phyloP scores from a whole-genome alignment of 2,888 invertebrate genomes.

The Eupithecia tripunctaria region DNA sequence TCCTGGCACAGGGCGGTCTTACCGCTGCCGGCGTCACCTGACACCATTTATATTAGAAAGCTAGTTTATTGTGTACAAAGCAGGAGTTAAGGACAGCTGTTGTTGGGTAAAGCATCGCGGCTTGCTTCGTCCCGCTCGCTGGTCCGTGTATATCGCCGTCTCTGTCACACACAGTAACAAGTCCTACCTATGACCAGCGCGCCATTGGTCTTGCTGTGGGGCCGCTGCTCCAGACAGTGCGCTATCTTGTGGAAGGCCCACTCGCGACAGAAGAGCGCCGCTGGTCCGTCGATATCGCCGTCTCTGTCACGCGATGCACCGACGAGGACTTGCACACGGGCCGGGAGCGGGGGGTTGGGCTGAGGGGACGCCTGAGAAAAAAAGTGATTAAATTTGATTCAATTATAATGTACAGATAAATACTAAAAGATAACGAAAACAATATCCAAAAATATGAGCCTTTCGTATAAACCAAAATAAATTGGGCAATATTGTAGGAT shows the following conservation, averaged over 20 bases:
- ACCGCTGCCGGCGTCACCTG: conserved; percentile 95
- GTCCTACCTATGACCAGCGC: conserved; percentile 90
- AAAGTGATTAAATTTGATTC: background rate
- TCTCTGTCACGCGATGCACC: conserved; percentile 70
- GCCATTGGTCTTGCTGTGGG: conserved; percentile 93
- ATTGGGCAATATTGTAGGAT: background rate
- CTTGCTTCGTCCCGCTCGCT: background rate
- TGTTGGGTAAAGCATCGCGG: background rate
- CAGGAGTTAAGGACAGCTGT: too few relatives aligned
- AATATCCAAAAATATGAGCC: too few relatives aligned
- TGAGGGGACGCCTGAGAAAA: conserved; percentile 65
- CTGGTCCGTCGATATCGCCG: conserved; percentile 83
- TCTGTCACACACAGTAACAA: background rate
- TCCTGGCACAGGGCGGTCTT: conserved; percentile 96
- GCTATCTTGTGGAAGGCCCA: conserved; percentile 98
- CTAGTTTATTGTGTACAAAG: background rate
- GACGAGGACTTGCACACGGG: conserved; percentile 78
- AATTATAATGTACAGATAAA: background rate
- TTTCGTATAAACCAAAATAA: background rate
- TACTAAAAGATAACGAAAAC: background rate
- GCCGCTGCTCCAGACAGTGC: conserved; percentile 95
- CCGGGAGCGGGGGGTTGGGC: conserved; percentile 66
- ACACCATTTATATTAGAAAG: background rate
- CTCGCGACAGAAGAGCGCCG: conserved; percentile 93
- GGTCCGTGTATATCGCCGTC: background rate